phyloP scores from a whole-genome alignment of 2,113 vertebrate species.

The Lamprotornis superbus region DNA sequence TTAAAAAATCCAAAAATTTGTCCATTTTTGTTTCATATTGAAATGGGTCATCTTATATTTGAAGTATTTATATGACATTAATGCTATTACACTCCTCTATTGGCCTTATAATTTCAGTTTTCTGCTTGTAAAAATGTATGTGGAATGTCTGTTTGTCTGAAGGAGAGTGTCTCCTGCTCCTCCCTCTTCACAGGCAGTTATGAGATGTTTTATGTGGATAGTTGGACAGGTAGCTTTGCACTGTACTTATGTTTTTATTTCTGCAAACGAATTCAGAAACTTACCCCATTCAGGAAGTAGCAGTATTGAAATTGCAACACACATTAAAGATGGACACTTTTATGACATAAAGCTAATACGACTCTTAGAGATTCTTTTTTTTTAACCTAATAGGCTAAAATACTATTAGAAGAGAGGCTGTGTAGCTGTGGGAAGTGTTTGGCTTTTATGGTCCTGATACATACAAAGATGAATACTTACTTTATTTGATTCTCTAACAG shows the following conservation, averaged over 20 bases:
- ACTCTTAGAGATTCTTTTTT: not conserved
- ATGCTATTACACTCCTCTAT: not conserved
- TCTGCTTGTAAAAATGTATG: not conserved
- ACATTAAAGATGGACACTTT: not conserved
- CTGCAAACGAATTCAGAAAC: not conserved
- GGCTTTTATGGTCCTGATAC: not conserved
- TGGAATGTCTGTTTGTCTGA: not conserved
- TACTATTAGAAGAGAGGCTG: not conserved
- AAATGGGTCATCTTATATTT: not conserved
- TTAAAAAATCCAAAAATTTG: not conserved
- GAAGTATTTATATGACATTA: not conserved
- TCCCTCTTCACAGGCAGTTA: not conserved
- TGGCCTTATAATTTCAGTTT: not conserved
- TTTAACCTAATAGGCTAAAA: not conserved
- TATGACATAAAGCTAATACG: not conserved
- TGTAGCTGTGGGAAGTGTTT: not conserved
- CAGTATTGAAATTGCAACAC: not conserved
- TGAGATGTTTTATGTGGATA: not conserved
- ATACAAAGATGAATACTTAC: slow-evolving; percentile 39
- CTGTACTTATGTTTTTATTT: not conserved
- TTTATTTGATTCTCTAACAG: not conserved
- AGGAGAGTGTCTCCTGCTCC: not conserved
- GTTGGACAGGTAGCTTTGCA: not conserved
- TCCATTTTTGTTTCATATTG: not conserved
- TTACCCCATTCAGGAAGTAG: not conserved